These are phyloP conservation scores for Brachyhypopomus occidentalis DNA, from an alignment of 2,113 vertebrate genomes.

Conservation along the genomic window DNA sequence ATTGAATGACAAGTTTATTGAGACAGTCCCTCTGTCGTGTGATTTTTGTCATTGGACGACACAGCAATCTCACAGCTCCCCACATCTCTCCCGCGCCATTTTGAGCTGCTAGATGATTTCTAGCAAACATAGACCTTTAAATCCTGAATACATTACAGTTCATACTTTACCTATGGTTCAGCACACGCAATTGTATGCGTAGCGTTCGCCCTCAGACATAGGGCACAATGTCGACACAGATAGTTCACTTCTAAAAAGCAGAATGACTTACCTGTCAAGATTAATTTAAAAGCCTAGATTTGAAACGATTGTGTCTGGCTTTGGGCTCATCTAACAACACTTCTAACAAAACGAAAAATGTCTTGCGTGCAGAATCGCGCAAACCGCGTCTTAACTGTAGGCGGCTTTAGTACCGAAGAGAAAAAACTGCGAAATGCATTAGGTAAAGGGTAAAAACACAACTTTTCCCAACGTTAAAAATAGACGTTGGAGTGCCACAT, in stretches of 20 bases:
- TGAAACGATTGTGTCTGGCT: no score
- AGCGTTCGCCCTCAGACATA: neutral
- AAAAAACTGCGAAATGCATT: no score
- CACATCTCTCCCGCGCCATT: no score
- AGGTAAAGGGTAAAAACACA: no score
- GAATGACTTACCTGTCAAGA: neutral
- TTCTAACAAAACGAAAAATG: no score
- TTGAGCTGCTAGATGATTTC: neutral
- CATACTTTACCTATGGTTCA: neutral
- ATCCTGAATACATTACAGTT: neutral
- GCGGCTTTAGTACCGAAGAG: no score
- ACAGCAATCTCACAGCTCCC: neutral
- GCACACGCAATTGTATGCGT: neutral
- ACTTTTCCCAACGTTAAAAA: no score
- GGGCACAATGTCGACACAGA: neutral
- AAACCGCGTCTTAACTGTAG: no score
- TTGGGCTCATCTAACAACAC: no score
- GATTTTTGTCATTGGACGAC: neutral
- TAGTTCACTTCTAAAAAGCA: neutral
- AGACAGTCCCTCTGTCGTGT: conserved; percentile 69
- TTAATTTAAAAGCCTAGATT: no score
- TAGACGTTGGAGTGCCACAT: no score
- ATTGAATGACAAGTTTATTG: conserved; percentile 77
- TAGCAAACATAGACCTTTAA: neutral
- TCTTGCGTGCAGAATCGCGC: no score